Evolutionary conservation across 2,888 invertebrate species (phyloP), one percentile per base, ranked within the genome.

Genomic region (Catocala nupta): DNA sequence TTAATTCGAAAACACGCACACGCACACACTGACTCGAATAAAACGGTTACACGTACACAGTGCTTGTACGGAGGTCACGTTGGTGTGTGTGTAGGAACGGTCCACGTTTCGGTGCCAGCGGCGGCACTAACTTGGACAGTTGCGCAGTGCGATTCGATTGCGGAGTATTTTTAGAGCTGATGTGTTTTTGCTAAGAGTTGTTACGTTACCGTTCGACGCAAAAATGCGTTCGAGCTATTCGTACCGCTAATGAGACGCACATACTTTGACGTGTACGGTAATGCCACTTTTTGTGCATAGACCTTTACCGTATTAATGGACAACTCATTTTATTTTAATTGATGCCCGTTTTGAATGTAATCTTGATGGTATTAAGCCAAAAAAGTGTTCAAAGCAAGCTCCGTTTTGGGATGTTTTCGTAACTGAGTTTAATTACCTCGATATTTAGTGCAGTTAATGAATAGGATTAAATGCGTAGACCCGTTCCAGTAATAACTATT

Each of bases 121-220:
- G 89, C 91, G 89, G 90, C 75, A 75, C 81, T 87, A 88, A 73
- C 75, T 81, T 87, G 87, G 88, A 89, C 70, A 80, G 83, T 83
- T 81, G 86, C 85, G 85, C 82, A 81, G 80, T 78, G 77, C 78
- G 81, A 79, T 78, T 78, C 77, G 78, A 68, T 68, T 80, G 78
- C 69, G 83, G 79, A 71, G 81, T 91, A 92, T 92, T 93, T 93
- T 92, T 93, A 93, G 93, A 90, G 85, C 84, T 92, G 93, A 93
- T 92, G 81, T 87, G 90, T 91, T 91, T 89, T 90, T 89, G 88
- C 87, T 75, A 71, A 78, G 82, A 69, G 68, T 73, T 68, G 72
- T 73, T 75, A 68, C 77, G 74, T 70, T 73, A 84, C 86, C 80
- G 84, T 85, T 83, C 79, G 81, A 77, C 75, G 83, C 75, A 79